Base-by-base conservation (phyloP, 2,113 vertebrate genomes). In the Carollia perspicillata region DNA sequence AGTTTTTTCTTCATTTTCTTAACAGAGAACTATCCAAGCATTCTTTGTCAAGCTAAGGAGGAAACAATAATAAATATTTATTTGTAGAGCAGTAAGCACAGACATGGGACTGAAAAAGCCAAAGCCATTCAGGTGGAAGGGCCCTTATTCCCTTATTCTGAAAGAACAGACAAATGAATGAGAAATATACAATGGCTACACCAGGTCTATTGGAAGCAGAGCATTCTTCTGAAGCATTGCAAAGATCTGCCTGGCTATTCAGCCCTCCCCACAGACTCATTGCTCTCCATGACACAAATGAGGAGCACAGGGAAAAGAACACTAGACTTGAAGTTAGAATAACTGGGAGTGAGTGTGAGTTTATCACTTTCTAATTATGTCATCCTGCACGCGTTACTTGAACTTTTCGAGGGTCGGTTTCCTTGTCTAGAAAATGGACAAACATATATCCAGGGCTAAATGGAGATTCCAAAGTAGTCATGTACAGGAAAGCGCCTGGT, bases 281-380 rank as follows among this genome's bases (percentile, higher is more conserved):
- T 58, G 28, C 14, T 92, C 22, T 83, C 5, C 47, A 17, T 47
- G 37, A 83, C 14, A 81, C 28, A 93, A 80, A 68, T 7, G 69
- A 85, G 0, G 28, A 91, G 6, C 35, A 85, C 20, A 69, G 16
- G 28, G 26, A 47, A 80, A 87, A 95, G 44, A 77, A 35, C 23
- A 65, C 3, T 77, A 22, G 26, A 75, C 65, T 8, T 74, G 55
- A 60, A 94, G 55, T 72, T 44, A 6, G 68, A 93, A 72, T 17
- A 63, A 60, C 30, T 60, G 40, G 44, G 77, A 85, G 78, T 51
- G 66, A 77, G 55, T 83, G 12, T 30, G 40, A 55, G 3, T 81
- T 97, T 49, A 71, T 83, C 14, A 95, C 3, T 66, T 63, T 90
- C 9, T 42, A 49, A 68, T 74, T 84, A 95, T 35, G 75, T 74